Conservation (phyloP, 2,888 invertebrate genomes). For the Sphaeridia pumilis region DNA sequence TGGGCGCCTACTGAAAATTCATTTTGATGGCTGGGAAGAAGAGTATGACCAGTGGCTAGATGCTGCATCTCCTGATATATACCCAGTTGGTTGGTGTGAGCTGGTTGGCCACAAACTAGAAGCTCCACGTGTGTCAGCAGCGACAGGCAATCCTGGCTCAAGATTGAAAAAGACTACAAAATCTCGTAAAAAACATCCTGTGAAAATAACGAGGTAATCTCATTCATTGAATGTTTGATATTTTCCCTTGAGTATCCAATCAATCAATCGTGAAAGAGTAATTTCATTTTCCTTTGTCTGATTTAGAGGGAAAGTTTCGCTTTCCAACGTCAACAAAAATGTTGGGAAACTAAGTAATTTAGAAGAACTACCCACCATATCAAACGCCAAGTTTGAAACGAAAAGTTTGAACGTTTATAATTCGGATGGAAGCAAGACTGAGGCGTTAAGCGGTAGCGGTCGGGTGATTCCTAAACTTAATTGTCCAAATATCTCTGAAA, state of each 20-base stretch:
- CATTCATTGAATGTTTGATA: background rate
- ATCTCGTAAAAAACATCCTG: conserved; percentile 17
- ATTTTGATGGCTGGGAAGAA: conserved; percentile 96
- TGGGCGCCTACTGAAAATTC: conserved; percentile 73
- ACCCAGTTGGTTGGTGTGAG: conserved; percentile 94
- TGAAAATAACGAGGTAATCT: conserved; percentile 3
- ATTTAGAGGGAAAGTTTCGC: too few species aligned
- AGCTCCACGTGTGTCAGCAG: conserved; percentile 50
- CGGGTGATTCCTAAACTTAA: conserved; percentile 11
- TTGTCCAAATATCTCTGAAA: conserved; percentile 12
- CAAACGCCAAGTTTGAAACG: too few species aligned
- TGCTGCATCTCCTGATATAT: conserved; percentile 88
- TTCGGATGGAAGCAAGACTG: too few species aligned
- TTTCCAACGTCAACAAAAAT: too few species aligned
- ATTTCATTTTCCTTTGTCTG: too few species aligned
- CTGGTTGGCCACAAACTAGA: conserved; percentile 78
- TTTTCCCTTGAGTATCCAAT: background rate
- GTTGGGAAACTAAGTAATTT: too few species aligned
- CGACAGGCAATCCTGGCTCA: background rate
- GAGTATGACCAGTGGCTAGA: conserved; percentile 90
- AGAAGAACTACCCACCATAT: too few species aligned
- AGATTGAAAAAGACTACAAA: conserved; percentile 3
- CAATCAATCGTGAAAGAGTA: too few species aligned
- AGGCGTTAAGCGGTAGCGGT: too few species aligned
- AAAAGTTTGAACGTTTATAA: too few species aligned